Evolutionary conservation across 2,888 invertebrate species (phyloP), one percentile per base, ranked within the genome.

Genomic region (Peribatodes rhomboidaria): DNA sequence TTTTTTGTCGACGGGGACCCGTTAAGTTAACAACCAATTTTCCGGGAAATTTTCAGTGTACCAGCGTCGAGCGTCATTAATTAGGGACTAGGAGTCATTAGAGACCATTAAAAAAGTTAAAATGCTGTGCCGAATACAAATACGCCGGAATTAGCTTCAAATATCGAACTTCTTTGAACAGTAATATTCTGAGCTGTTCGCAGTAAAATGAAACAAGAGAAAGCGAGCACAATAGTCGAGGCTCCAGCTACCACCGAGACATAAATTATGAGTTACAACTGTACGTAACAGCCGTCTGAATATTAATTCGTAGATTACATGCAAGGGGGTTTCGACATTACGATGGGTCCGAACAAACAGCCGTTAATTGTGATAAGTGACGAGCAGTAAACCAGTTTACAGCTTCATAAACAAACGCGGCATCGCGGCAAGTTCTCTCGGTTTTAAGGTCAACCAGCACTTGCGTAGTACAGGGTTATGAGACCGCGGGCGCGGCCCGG

Each of bases 361-460:
- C 66, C 71, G 65, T 69, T 70, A 74, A 70, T 59, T 72, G 65
- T 54, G 61, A 65, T 61, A 70, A 69, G 69, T 72, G 61, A 61
- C 58, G 65, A 56, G 71, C 61, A 55, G 65, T 61, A 68, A 77
- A 78, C 73, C 75, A 70, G 75, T 77, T 77, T 75, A 77, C 73
- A 71, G 81, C 77, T 80, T 80, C 79, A 84, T 84, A 86, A 85
- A 85, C 84, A 88, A 87, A 85, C 86, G 82, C 74, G 80, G 69
- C 71, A 75, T 67, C 86, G 82, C 74, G 80, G 70, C 72, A 75
- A 68, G 71, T 72, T 77, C 72, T 78, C 77, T 77, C 67, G 73
- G 80, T 86, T 87, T 86, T 90, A 90, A 89, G 89, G 88, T 89
- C 89, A 86, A 86, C 81, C 81, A 82, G 84, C 84, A 86, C 84